Evolutionary conservation across 1,140 invertebrate species (phyloP).

Genomic region (Pseudachorutes palmiensis): DNA sequence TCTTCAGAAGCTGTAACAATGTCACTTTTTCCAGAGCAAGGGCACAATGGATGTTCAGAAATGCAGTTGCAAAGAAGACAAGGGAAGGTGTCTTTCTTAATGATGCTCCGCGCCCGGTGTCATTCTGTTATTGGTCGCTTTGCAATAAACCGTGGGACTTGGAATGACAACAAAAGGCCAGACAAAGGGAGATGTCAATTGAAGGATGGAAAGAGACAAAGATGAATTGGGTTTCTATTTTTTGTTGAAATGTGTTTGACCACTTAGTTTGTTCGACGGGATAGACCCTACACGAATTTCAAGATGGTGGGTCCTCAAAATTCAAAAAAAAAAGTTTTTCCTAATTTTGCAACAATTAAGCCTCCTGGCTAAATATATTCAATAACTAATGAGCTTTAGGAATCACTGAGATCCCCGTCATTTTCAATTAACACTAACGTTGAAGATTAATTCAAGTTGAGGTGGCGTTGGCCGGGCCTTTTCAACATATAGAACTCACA

Average conservation of each 20-base stretch:
- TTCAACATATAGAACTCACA: conserved; percentile 13
- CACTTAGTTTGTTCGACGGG: conserved; percentile 35
- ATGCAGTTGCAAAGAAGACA: not conserved
- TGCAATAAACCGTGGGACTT: not conserved
- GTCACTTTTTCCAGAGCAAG: not conserved
- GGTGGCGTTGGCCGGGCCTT: no score
- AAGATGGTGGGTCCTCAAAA: conserved; percentile 24
- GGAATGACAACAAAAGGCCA: not conserved
- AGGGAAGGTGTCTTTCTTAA: not conserved
- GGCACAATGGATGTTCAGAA: not conserved
- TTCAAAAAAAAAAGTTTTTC: conserved; percentile 20
- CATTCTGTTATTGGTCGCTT: not conserved
- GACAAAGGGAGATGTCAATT: not conserved
- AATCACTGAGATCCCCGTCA: conserved; percentile 12
- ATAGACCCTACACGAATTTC: conserved; percentile 31
- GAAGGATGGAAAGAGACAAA: conserved; percentile 3
- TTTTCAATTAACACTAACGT: no score
- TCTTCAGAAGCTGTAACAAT: no score
- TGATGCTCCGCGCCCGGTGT: not conserved
- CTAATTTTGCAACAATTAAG: not conserved
- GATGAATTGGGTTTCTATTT: conserved; percentile 30
- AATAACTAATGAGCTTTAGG: no score
- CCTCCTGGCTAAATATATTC: no score
- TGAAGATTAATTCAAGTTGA: no score
- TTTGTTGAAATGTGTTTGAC: conserved; percentile 37